Base-by-base conservation (phyloP, 2,888 invertebrate species). In the Argyresthia goedartella region DNA sequence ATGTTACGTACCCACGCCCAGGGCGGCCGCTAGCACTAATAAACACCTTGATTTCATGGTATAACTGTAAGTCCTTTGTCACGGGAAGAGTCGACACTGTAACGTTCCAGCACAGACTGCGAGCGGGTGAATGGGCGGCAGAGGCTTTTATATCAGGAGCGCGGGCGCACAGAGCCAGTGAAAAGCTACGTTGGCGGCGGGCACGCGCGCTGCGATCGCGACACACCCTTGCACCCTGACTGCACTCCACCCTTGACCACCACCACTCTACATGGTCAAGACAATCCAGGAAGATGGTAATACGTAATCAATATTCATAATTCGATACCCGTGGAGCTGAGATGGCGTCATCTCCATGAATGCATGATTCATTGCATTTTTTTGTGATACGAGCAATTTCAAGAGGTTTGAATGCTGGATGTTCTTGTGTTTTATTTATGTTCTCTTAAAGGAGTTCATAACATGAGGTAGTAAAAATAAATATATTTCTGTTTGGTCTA, bases 1-100 rank as follows among this genome's bases (percentile, higher is more conserved):
- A 76, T 75, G 66, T 67, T 90, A 90, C 90, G 87, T 90, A 90
- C 90, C 90, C 87, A 90, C 88, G 89, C 90, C 90, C 82, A 90
- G 87, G 87, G 90, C 90, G 80, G 89, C 88, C 76, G 89, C 89
- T 79, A 90, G 76, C 82, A 87, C 84, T 81, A 87, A 63, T 76
- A 87, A 82, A 84, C 87, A 87, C 87, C 85, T 75, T 76, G 87
- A 78, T 82, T 84, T 78, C 87, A 87, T 87, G 68, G 63, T 85
- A 72, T 68, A 76, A 76, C 79, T 76, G 71, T 76, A 75, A 82
- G 82, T 82, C 81, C 81, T 81, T 77, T 44, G 34, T 71, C 80
- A 79, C 81, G 65, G 69, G 64, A 72, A 78, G 69, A 76, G 84
- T 82, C 71, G 76, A 70, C 85, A 84, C 86, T 81, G 66, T 80